Percentiles rank a stretch among this genome's conserved stretches.
These are phyloP conservation scores for Caerostris extrusa DNA, from an alignment of 1,140 invertebrate genomes.

Conservation along the genomic window DNA sequence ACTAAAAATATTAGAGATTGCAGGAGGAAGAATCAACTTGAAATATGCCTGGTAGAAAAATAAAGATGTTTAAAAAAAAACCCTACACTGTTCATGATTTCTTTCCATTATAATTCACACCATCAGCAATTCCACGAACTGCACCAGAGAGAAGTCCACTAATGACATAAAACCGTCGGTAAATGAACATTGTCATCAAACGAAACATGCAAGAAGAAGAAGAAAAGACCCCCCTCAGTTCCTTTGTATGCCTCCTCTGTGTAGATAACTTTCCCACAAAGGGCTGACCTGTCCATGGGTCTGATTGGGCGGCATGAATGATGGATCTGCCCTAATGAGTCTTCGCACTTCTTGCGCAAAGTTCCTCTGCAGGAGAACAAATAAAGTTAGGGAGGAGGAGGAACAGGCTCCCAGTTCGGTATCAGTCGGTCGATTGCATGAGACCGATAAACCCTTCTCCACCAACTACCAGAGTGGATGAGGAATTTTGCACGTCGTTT, in stretches of 20 bases:
- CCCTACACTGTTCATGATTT: too few species aligned
- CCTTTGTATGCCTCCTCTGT: background rate
- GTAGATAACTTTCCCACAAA: conserved; percentile 13
- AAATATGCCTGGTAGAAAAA: too few species aligned
- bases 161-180: background rate
- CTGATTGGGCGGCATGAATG: conserved; percentile 33
- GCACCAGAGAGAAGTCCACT: background rate
- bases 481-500: background rate
- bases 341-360: background rate
- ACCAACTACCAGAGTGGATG: background rate
- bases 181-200: background rate
- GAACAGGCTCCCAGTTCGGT: background rate
- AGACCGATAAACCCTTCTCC: background rate
- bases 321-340: conserved; percentile 40
- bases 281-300: background rate
- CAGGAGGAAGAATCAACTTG: too few species aligned
- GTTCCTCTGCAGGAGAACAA: background rate
- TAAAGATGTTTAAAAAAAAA: too few species aligned
- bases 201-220: background rate
- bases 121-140: too few species aligned
- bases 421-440: background rate
- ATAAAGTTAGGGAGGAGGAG: background rate
- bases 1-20: too few species aligned
- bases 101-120: too few species aligned
- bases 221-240: background rate